Percentiles rank a stretch among this genome's conserved stretches.
Evolutionary conservation across 2,797 vertebrate species (phyloP).

Genomic region (Heliangelus exortis): DNA sequence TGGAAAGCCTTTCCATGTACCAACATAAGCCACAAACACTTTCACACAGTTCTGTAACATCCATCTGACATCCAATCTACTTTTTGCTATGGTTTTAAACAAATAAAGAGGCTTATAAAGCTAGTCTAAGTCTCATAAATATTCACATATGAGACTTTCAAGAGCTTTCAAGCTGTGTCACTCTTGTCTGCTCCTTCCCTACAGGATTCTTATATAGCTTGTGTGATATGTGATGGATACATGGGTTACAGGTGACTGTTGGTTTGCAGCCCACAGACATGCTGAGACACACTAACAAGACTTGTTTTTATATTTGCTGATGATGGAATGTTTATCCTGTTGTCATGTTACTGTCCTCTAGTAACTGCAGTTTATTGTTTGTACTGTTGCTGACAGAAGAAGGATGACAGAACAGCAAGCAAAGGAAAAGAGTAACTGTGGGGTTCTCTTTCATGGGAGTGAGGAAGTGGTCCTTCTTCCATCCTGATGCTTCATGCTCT

Average conservation of each 20-base stretch:
- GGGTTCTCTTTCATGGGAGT: background rate
- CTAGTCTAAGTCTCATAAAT: background rate
- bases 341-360: background rate
- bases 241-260: background rate
- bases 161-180: background rate
- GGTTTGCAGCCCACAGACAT: background rate
- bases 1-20: conserved; percentile 41
- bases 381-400: background rate
- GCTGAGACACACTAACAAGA: background rate
- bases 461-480: background rate
- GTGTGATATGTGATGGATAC: background rate
- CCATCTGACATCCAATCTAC: background rate
- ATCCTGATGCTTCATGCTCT: background rate
- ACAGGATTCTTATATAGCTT: background rate
- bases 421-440: background rate
- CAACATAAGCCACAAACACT: background rate
- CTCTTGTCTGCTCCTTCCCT: background rate
- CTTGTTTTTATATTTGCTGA: background rate
- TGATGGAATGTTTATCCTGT: background rate
- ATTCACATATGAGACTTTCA: too few species aligned
- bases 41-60: background rate
- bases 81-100: background rate
- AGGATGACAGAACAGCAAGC: background rate
- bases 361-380: background rate
- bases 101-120: background rate